These are phyloP conservation scores for Gallinago undulata DNA, from an alignment of 2,113 vertebrate species.

Conservation along the genomic window DNA sequence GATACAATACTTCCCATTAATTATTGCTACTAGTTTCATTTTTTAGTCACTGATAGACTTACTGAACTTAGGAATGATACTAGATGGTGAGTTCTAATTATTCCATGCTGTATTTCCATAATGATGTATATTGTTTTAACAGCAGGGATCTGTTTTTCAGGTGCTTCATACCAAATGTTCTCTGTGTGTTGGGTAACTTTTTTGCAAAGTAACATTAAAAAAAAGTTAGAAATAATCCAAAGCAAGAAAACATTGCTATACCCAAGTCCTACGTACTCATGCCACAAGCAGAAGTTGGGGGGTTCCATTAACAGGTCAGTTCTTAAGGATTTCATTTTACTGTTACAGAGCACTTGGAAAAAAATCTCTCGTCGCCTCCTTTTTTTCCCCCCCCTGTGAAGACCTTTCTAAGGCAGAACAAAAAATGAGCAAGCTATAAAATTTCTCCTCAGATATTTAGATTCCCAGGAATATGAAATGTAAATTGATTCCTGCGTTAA, in stretches of 20 bases:
- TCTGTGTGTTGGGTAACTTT: background rate
- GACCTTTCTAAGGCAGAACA: background rate
- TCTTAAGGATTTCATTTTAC: background rate
- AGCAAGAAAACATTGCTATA: background rate
- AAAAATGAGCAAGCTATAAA: background rate
- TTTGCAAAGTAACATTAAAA: background rate
- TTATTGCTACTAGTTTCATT: background rate
- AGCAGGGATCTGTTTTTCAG: background rate
- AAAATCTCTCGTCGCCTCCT: accelerated
- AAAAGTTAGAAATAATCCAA: background rate
- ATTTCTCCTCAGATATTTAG: background rate
- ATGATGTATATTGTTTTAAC: background rate
- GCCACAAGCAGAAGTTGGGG: background rate
- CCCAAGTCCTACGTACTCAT: background rate
- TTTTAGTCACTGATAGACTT: background rate
- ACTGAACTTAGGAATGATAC: background rate
- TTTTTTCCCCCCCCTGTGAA: background rate
- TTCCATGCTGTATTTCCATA: background rate
- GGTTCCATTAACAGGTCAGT: background rate
- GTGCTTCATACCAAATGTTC: background rate
- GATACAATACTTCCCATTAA: background rate
- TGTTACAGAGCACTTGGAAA: background rate
- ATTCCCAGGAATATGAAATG: background rate
- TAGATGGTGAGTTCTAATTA: background rate
- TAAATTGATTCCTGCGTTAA: background rate